A percentile compares a stretch with the other conserved stretches of the same genome.
Conservation (phyloP, 2,113 vertebrate species). For the Pao palembangensis region DNA sequence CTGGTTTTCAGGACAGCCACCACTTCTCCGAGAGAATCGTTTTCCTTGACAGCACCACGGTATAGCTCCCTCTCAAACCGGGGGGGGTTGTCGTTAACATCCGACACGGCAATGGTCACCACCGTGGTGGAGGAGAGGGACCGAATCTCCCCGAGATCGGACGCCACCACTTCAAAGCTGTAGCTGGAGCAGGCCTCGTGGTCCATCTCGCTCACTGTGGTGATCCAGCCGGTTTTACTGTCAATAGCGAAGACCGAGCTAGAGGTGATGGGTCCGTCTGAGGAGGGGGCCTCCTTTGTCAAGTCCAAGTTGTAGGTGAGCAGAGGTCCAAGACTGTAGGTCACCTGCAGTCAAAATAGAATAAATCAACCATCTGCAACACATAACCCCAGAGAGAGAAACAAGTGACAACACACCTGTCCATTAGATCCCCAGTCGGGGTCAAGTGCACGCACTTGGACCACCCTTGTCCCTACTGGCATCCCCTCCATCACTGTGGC, state of each 20-base stretch:
- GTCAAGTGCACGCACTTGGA: conserved; percentile 87
- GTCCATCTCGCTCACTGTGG: conserved; percentile 86
- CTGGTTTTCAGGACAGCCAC: conserved; percentile 88
- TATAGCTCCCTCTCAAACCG: conserved; percentile 84
- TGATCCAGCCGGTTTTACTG: conserved; percentile 95
- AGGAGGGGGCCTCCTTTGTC: conserved; percentile 16
- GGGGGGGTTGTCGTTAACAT: conserved; percentile 92
- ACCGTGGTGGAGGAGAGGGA: conserved; percentile 84
- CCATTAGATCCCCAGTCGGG: conserved; percentile 91
- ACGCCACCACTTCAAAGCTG: conserved; percentile 87
- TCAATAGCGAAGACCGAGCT: conserved; percentile 81
- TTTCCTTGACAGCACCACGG: conserved; percentile 87
- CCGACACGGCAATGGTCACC: conserved; percentile 87
- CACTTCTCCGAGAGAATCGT: conserved; percentile 88
- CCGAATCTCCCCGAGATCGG: conserved; percentile 85
- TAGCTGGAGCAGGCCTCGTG: conserved; percentile 86
- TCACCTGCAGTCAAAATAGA: conserved; percentile 67
- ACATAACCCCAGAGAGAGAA: not conserved
- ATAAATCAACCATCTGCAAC: not conserved
- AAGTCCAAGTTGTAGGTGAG: conserved; percentile 71
- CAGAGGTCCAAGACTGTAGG: conserved; percentile 79
- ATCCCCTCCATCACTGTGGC: conserved; percentile 94
- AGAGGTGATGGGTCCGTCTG: not conserved
- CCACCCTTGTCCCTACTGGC: conserved; percentile 87
- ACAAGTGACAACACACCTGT: conserved; percentile 64